Percentiles rank a stretch among this genome's conserved stretches.
Evolutionary conservation across 35 echinoderm and acorn worm species (phyloP).

Genomic region (Holothuria glaberrima): DNA sequence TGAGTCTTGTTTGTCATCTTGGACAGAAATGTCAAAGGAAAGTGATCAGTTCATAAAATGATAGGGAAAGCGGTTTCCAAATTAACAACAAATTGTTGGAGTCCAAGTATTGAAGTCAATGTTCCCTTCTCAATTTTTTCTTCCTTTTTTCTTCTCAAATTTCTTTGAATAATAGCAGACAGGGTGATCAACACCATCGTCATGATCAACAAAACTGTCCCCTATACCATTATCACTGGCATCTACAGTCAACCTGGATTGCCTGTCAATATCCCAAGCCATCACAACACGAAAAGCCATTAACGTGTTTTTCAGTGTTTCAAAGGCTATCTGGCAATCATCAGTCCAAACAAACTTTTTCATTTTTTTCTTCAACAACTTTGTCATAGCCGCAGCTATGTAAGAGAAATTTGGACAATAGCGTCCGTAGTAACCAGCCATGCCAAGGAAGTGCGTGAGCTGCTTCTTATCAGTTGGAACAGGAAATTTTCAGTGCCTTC

Average conservation of each 20-base stretch:
- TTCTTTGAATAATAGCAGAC: no score
- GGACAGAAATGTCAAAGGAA: no score
- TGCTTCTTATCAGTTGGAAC: not conserved
- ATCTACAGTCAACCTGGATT: not conserved
- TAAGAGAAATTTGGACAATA: slow-evolving; percentile 3
- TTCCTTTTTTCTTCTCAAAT: no score
- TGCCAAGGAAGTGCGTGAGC: slow-evolving; percentile 1
- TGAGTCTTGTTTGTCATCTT: no score
- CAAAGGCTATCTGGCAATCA: no score
- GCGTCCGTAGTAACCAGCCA: slow-evolving; percentile 7
- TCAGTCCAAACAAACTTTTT: no score
- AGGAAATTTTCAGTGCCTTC: slow-evolving; percentile 43
- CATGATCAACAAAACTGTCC: not conserved
- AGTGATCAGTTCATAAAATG: no score
- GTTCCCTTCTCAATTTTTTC: no score
- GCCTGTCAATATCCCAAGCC: not conserved
- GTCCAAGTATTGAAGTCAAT: no score
- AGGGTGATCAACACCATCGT: not conserved
- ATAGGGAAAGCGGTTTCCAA: no score
- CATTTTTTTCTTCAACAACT: slow-evolving; percentile 26
- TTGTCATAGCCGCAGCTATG: not conserved
- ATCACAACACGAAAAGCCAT: not conserved
- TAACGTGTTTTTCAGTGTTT: not conserved
- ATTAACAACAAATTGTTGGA: no score
- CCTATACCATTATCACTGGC: no score